These are phyloP conservation scores for Coronaproctus castanopsis DNA, from an alignment of 2,888 invertebrate species.

Conservation along the genomic window DNA sequence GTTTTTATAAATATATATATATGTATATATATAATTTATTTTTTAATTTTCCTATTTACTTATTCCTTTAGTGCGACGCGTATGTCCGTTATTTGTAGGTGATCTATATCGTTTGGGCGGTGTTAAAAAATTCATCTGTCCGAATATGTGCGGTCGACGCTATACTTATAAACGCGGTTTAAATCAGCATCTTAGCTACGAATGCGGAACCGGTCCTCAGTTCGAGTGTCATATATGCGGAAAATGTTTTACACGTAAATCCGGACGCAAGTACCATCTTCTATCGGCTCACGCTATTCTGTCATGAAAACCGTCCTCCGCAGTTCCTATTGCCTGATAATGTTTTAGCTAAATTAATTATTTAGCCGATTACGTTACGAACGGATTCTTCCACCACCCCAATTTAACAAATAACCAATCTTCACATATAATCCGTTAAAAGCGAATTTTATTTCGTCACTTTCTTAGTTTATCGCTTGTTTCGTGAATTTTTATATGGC, in stretches of 20 bases:
- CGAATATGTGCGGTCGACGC: constrained; percentile 10
- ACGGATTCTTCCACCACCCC: too few relatives aligned
- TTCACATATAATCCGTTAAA: too few relatives aligned
- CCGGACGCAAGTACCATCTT: constrained; percentile 8
- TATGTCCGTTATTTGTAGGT: neutral
- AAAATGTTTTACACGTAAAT: constrained; percentile 9
- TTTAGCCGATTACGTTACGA: too few relatives aligned
- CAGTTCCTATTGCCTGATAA: too few relatives aligned
- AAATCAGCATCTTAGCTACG: constrained; percentile 13
- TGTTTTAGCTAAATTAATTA: too few relatives aligned
- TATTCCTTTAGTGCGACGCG: neutral
- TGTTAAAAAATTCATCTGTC: neutral
- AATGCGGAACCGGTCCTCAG: constrained; percentile 14
- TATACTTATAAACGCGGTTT: constrained; percentile 14
- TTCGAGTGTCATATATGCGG: constrained; percentile 12
- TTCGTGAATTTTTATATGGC: too few relatives aligned
- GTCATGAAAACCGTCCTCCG: too few relatives aligned
- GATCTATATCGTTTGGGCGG: neutral
- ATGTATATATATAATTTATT: constrained; percentile 2
- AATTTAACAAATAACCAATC: too few relatives aligned
- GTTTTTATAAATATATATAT: neutral
- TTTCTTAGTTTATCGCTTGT: too few relatives aligned
- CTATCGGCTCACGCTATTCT: constrained; percentile 4
- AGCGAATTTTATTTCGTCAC: too few relatives aligned
- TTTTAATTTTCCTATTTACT: constrained; percentile 1